These are phyloP conservation scores for Cynopterus sphinx DNA, from an alignment of 2,797 vertebrate species.

Conservation along the genomic window DNA sequence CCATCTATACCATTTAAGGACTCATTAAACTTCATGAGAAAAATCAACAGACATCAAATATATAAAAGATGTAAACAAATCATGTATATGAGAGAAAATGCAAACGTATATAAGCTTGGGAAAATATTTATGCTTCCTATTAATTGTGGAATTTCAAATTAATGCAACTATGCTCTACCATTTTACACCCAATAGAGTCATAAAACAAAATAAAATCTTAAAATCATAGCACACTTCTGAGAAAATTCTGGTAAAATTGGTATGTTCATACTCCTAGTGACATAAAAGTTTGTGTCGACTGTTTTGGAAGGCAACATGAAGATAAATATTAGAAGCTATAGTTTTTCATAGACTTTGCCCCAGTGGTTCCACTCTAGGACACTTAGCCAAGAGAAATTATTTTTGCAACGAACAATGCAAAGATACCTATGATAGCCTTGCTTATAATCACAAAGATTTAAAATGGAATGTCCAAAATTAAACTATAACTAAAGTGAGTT, in stretches of 20 bases:
- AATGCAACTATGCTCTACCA: background rate
- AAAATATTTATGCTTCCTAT: background rate
- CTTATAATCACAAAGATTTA: constrained; percentile 14
- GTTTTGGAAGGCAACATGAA: constrained; percentile 21
- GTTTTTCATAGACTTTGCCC: background rate
- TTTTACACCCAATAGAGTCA: background rate
- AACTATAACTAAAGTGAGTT: background rate
- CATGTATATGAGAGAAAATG: background rate
- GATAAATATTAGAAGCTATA: background rate
- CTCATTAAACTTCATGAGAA: constrained; percentile 22
- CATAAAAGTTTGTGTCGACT: background rate
- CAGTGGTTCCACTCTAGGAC: background rate
- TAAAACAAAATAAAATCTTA: background rate
- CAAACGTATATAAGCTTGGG: background rate
- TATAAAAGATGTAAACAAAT: background rate
- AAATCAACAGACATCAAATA: background rate
- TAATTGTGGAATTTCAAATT: constrained; percentile 26
- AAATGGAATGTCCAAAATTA: constrained; percentile 22
- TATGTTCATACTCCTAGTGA: background rate
- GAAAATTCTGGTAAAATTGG: background rate
- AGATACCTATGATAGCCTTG: background rate
- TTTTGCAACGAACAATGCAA: background rate
- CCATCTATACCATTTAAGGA: background rate
- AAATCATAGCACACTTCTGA: background rate
- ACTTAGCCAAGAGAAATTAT: background rate